Conservation (phyloP, 2,113 vertebrate genomes). For the Rhinopithecus roxellana region DNA sequence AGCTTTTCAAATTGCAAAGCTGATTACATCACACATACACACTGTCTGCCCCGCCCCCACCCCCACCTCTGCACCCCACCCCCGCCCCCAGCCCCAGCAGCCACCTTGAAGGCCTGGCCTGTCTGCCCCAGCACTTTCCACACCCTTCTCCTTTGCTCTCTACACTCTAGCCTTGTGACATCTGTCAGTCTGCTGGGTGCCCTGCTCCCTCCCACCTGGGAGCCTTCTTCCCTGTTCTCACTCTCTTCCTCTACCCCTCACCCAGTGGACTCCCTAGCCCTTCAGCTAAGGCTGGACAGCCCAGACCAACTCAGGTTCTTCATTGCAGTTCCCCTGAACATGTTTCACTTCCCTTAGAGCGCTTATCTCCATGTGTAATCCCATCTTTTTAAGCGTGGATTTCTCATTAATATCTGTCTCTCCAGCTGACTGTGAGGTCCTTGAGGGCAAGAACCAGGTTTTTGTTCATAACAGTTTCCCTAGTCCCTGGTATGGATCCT, state of each 20-base stretch:
- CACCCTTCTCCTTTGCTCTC: background rate
- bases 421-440: background rate
- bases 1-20: background rate
- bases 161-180: background rate
- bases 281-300: background rate
- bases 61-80: too few species aligned
- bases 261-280: background rate
- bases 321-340: background rate
- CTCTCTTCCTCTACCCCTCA: background rate
- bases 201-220: background rate
- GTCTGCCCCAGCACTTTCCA: background rate
- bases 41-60: too few species aligned
- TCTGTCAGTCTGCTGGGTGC: background rate
- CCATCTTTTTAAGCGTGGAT: background rate
- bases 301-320: background rate
- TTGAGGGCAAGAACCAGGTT: slow-evolving; percentile 12
- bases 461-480: slow-evolving; percentile 3
- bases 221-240: background rate
- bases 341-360: background rate
- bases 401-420: background rate
- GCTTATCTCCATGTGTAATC: background rate
- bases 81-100: too few species aligned
- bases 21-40: background rate
- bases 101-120: background rate
- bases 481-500: background rate